phyloP scores from a whole-genome alignment of 1,140 invertebrate genomes.

The Drosophila hydei region DNA sequence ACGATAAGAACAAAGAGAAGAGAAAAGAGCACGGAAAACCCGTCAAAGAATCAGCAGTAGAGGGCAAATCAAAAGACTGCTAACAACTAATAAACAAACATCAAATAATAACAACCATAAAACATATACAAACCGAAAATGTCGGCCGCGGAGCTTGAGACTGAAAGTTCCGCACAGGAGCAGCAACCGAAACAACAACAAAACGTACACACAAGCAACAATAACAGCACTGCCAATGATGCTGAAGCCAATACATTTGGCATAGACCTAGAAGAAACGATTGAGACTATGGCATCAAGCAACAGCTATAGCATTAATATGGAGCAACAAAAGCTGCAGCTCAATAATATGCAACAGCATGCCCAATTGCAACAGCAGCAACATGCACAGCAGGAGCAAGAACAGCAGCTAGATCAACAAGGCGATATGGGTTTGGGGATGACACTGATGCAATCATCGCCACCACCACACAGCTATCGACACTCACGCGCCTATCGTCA shows the following conservation, averaged over 20 bases:
- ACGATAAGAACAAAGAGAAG: slow-evolving; percentile 47
- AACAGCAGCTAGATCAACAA: slow-evolving; percentile 52
- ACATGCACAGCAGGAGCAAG: slow-evolving; percentile 45
- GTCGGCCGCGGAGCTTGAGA: slow-evolving; percentile 69
- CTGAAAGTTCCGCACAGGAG: slow-evolving; percentile 61
- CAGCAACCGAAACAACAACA: slow-evolving; percentile 50
- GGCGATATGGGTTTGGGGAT: slow-evolving; percentile 59
- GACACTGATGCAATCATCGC: slow-evolving; percentile 76
- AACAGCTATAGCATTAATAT: slow-evolving; percentile 41
- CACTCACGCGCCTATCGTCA: slow-evolving; percentile 86
- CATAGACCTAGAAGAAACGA: slow-evolving; percentile 29
- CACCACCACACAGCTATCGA: slow-evolving; percentile 83
- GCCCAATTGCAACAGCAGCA: slow-evolving; percentile 44
- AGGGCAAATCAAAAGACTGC: slow-evolving; percentile 55
- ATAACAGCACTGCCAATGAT: slow-evolving; percentile 57
- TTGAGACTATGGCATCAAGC: slow-evolving; percentile 55
- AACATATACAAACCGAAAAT: slow-evolving; percentile 36
- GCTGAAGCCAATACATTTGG: slow-evolving; percentile 21
- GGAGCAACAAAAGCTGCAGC: slow-evolving; percentile 44
- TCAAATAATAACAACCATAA: slow-evolving; percentile 19
- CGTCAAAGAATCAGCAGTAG: slow-evolving; percentile 15
- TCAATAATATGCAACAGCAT: slow-evolving; percentile 43
- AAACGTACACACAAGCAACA: slow-evolving; percentile 46
- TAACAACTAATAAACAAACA: slow-evolving; percentile 41
- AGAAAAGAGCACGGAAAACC: slow-evolving; percentile 31